phyloP scores from a whole-genome alignment of 2,888 invertebrate species.

The Hyposoter didymator region DNA sequence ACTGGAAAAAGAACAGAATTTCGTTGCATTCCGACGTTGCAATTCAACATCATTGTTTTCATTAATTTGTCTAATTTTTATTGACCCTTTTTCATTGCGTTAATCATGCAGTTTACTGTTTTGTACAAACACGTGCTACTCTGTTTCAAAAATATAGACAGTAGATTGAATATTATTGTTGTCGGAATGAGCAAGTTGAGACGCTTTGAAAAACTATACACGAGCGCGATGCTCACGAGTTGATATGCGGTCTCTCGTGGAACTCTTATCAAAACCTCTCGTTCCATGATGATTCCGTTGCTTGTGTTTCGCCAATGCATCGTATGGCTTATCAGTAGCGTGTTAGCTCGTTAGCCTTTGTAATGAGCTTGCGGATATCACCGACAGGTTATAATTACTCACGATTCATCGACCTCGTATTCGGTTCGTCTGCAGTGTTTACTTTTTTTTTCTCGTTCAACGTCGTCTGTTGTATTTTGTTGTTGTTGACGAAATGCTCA shows the following conservation, averaged over 20 bases:
- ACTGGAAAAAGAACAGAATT: too few species aligned
- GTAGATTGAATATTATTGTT: neutral
- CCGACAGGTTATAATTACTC: slow-evolving; percentile 41
- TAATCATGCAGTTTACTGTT: too few species aligned
- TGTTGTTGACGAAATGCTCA: neutral
- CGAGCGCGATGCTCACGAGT: neutral
- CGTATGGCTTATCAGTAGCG: slow-evolving; percentile 47
- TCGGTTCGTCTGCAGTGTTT: neutral
- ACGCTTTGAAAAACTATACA: neutral
- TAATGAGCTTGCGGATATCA: slow-evolving; percentile 23
- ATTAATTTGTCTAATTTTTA: too few species aligned
- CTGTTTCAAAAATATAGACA: neutral
- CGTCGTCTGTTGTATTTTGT: neutral
- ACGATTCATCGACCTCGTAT: slow-evolving; percentile 46
- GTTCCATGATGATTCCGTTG: slow-evolving; percentile 22
- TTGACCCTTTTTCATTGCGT: too few species aligned
- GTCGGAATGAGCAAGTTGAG: slow-evolving; percentile 23
- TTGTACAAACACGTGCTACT: neutral
- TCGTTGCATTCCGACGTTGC: too few species aligned
- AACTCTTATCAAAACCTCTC: slow-evolving; percentile 37
- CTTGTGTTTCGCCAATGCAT: slow-evolving; percentile 3
- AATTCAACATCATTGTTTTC: too few species aligned
- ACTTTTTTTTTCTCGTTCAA: neutral
- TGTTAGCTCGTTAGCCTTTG: slow-evolving; percentile 2
- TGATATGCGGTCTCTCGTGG: neutral